Evolutionary conservation across 2,113 vertebrate genomes (phyloP).

Genomic region (Abramis brama): DNA sequence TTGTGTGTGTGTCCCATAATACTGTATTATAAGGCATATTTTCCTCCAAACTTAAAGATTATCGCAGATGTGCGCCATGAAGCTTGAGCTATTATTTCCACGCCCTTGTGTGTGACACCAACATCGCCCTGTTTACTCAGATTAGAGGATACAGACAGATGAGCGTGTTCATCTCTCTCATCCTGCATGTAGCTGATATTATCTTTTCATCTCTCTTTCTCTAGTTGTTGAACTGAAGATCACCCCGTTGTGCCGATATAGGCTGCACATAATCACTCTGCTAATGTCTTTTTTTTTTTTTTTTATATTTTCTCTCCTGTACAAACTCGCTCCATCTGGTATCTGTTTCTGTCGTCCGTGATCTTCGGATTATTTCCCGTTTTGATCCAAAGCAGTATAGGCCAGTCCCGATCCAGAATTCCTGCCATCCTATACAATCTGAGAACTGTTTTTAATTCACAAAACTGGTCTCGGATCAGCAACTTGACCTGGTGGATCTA

Average conservation of each 20-base stretch:
- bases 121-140: slow-evolving; percentile 44
- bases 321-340: slow-evolving; percentile 53
- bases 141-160: slow-evolving; percentile 46
- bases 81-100: slow-evolving; percentile 38
- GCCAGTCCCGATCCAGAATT: not conserved
- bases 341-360: slow-evolving; percentile 39
- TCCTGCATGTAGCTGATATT: slow-evolving; percentile 48
- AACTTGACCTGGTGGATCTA: not conserved
- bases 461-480: slow-evolving; percentile 15
- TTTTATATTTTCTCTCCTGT: slow-evolving; percentile 31
- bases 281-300: slow-evolving; percentile 45
- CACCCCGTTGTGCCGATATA: slow-evolving; percentile 39
- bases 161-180: slow-evolving; percentile 45
- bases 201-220: slow-evolving; percentile 50
- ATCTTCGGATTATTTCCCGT: slow-evolving; percentile 39
- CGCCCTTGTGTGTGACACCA: slow-evolving; percentile 37
- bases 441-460: slow-evolving; percentile 4
- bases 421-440: not conserved
- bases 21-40: slow-evolving; percentile 22
- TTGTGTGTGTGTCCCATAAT: not conserved
- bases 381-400: slow-evolving; percentile 7
- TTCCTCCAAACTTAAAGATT: slow-evolving; percentile 33
- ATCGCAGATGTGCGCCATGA: not conserved
- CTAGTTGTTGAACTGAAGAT: slow-evolving; percentile 46
- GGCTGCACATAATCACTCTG: slow-evolving; percentile 29